A percentile compares a stretch with the other conserved stretches of the same genome.
Conservation (phyloP, 2,888 invertebrate species). For the Drosophila bunnanda region DNA sequence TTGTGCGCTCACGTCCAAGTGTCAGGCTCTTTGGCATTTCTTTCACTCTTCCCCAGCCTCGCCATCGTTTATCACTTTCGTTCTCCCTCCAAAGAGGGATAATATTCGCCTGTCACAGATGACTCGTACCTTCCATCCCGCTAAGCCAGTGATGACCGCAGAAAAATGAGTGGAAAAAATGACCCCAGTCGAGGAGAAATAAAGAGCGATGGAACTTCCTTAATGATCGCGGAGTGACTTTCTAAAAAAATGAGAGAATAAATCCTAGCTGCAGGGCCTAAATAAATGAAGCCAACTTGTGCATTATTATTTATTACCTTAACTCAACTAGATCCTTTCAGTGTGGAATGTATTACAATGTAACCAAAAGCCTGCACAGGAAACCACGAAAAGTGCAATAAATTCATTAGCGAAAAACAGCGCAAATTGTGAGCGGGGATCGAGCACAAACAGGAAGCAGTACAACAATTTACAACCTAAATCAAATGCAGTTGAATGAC, state of each 20-base stretch:
- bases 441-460: conserved; percentile 70
- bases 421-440: conserved; percentile 21
- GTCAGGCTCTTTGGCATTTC: conserved; percentile 58
- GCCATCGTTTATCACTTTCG: conserved; percentile 78
- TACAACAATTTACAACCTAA: conserved; percentile 81
- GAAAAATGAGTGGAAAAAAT: conserved; percentile 32
- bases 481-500: conserved; percentile 82
- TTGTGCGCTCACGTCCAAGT: conserved; percentile 80
- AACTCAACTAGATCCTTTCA: background rate
- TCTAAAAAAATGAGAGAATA: conserved; percentile 16
- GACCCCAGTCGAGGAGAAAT: conserved; percentile 5
- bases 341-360: no score
- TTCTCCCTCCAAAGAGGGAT: conserved; percentile 38
- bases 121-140: conserved; percentile 44
- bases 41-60: conserved; percentile 7
- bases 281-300: no score
- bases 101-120: conserved; percentile 64
- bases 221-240: conserved; percentile 47
- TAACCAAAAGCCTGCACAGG: background rate
- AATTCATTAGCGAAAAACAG: conserved; percentile 71
- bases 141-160: conserved; percentile 44
- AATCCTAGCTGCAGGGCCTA: background rate
- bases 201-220: conserved; percentile 20
- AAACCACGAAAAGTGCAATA: conserved; percentile 60
- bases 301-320: background rate